Conservation (phyloP, 2,797 vertebrate genomes). For the Peromyscus aztecus region DNA sequence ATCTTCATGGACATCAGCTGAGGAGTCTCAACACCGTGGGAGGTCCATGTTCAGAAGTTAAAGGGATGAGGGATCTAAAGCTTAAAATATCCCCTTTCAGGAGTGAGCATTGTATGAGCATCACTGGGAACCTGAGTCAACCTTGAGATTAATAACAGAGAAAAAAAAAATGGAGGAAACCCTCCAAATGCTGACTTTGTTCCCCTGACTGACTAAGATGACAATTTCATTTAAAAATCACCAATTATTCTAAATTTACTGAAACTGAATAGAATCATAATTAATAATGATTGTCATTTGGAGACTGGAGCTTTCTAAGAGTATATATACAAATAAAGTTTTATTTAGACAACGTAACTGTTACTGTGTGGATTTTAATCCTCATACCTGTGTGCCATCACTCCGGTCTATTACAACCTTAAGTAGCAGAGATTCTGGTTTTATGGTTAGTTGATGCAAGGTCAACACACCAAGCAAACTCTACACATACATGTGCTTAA, state of each 20-base stretch:
- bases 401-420: not conserved
- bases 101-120: not conserved
- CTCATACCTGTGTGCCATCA: not conserved
- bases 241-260: not conserved
- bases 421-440: not conserved
- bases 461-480: not conserved
- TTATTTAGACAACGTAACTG: slow-evolving; percentile 8
- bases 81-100: not conserved
- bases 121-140: not conserved
- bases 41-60: not conserved
- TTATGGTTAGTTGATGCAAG: not conserved
- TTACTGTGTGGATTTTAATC: not conserved
- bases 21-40: not conserved
- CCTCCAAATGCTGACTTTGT: not conserved
- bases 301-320: not conserved
- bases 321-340: not conserved
- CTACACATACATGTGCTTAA: not conserved
- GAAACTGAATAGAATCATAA: not conserved
- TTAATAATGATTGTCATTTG: not conserved
- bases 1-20: not conserved
- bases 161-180: not conserved
- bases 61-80: not conserved
- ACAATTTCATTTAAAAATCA: not conserved
- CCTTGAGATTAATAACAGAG: not conserved
- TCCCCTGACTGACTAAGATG: not conserved